Percentiles rank a stretch among this genome's conserved stretches.
Conservation (phyloP, 2,113 vertebrate genomes). For the Salvelinus sp. region DNA sequence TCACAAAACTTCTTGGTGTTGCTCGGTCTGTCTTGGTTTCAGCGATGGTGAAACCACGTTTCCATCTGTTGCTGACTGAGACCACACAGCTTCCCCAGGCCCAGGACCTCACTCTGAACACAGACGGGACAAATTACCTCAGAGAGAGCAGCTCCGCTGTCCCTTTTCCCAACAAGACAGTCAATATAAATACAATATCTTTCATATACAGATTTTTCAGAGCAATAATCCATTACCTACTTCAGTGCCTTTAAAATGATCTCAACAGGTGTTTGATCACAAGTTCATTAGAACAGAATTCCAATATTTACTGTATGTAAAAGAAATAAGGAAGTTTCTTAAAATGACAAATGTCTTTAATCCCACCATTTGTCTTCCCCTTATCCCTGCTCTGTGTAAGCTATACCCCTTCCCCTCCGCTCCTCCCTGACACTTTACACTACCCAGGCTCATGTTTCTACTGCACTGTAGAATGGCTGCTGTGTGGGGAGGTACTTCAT, state of each 20-base stretch:
- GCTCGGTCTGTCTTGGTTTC: constrained; percentile 80
- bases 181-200: neutral
- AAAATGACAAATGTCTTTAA: constrained; percentile 5
- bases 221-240: too few relatives aligned
- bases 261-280: neutral
- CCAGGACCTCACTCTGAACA: constrained; percentile 62
- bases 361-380: neutral
- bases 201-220: too few relatives aligned
- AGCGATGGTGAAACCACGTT: constrained; percentile 83
- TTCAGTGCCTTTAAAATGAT: neutral
- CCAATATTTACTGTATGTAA: neutral
- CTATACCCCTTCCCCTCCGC: neutral
- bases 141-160: neutral
- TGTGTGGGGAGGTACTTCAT: too few relatives aligned
- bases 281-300: too few relatives aligned
- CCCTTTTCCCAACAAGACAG: too few relatives aligned
- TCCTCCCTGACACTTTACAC: neutral
- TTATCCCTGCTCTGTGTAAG: constrained; percentile 7
- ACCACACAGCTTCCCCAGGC: constrained; percentile 78
- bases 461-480: too few relatives aligned
- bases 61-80: constrained; percentile 78
- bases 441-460: too few relatives aligned
- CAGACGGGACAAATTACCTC: constrained; percentile 7
- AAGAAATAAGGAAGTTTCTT: neutral
- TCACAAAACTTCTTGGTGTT: constrained; percentile 89